Percentiles rank a stretch among this genome's conserved stretches.
These are phyloP conservation scores for Ellobium chinense DNA, from an alignment of 2,888 invertebrate species.

Conservation along the genomic window DNA sequence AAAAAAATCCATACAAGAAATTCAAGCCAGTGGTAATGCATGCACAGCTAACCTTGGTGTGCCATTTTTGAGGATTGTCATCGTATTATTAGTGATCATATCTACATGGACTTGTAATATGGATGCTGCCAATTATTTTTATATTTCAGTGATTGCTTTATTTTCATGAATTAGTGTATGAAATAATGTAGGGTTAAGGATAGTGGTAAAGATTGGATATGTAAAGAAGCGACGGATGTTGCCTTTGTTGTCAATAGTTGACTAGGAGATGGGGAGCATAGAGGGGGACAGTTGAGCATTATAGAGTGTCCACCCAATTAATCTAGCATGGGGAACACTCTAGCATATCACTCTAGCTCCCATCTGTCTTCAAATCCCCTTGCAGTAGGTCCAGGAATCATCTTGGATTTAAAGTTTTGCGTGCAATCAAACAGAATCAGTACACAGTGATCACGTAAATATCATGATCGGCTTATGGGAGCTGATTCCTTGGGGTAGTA, in stretches of 20 bases:
- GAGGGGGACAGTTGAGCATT: not conserved
- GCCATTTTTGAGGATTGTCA: not conserved
- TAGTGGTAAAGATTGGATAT: not conserved
- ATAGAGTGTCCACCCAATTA: not conserved
- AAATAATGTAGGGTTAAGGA: not conserved
- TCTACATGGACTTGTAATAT: not conserved
- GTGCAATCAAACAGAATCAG: too few species aligned
- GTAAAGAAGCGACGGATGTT: not conserved
- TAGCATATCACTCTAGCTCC: not conserved
- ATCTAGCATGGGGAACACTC: not conserved
- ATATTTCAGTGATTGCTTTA: not conserved
- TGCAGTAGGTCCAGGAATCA: too few species aligned
- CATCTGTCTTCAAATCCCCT: too few species aligned
- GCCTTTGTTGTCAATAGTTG: not conserved
- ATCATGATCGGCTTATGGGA: too few species aligned
- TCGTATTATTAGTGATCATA: not conserved
- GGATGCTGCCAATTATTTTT: not conserved
- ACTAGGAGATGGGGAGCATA: not conserved
- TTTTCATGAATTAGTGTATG: not conserved
- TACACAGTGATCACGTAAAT: too few species aligned
- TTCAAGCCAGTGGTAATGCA: not conserved
- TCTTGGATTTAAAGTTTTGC: too few species aligned
- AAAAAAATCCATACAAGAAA: not conserved
- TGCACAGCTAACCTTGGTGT: not conserved
- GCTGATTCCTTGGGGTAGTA: too few species aligned